Evolutionary conservation across 2,113 vertebrate genomes (phyloP), one percentile per base, ranked within the genome.

Genomic region (Trochalopteron elliotii): DNA sequence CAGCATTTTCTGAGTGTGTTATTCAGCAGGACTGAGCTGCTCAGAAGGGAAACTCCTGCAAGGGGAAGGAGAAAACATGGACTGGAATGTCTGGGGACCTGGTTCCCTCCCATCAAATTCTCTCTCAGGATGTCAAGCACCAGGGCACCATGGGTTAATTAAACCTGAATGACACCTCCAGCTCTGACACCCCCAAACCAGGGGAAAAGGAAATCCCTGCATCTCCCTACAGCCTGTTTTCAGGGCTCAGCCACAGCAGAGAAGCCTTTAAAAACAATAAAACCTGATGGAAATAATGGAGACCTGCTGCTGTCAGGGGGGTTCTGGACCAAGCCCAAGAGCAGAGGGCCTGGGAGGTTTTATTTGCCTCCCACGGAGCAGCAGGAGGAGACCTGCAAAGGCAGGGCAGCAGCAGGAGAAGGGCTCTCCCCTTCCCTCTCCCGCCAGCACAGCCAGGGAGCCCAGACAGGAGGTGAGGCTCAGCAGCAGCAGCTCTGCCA

Each of bases 401-500:
- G 2, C 33, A 9, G 4, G n/a, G 88, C 65, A 74, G 91, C 81
- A 64, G 39, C 40, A 15, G 59, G 60, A 91, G 77, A 39, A 77
- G 85, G 95, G 92, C 76, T 94, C 91, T 92, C 92, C 95, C 35
- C 81, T 61, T 39, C 83, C 82, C 78, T 85, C 91, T 95, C 78
- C 90, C 9, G 17, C 39, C 12, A 90, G 93, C 78, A 28, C 83
- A 94, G 94, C 93, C 95, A 94, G 63, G 44, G 77, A 97, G 91
- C 92, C 23, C 14, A 97, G 95, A 90, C 68, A 72, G 97, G 97
- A 97, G 96, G 94, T 96, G 91, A 97, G 89, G 95, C 96, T 96
- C 96, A 59, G 86, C 97, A 97, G 93, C 95, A 93, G 90, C 92
- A 96, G 72, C 97, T 97, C 97, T 98, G 96, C 97, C 97, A 97